Conservation (phyloP, 1,140 invertebrate genomes). For the Geopemphigus sp. region DNA sequence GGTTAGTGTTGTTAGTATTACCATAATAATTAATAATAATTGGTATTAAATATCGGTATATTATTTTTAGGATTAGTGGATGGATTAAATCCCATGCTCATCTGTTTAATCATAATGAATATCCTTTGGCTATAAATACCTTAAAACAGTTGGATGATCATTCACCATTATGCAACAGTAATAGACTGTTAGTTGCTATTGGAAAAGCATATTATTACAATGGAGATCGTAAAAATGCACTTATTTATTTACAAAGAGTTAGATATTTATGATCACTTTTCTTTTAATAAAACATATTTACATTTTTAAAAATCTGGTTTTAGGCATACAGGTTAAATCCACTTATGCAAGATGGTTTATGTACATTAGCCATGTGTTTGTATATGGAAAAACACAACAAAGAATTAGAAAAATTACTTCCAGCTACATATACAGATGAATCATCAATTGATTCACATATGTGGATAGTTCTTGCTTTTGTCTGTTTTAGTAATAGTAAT, state of each 20-base stretch:
- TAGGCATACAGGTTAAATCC: constrained; percentile 17
- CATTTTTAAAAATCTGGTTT: neutral
- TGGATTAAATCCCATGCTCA: constrained; percentile 71
- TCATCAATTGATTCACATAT: constrained; percentile 52
- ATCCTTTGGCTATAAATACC: constrained; percentile 62
- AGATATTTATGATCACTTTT: constrained; percentile 54
- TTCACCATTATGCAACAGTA: constrained; percentile 65
- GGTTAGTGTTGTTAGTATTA: constrained; percentile 56
- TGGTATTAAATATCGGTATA: neutral
- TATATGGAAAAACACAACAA: constrained; percentile 45
- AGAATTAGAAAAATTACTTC: constrained; percentile 48
- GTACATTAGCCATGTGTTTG: constrained; percentile 38
- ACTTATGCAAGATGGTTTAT: constrained; percentile 34
- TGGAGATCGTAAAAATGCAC: constrained; percentile 60
- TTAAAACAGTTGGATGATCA: constrained; percentile 65
- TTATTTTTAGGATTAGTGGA: constrained; percentile 60
- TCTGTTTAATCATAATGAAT: constrained; percentile 63
- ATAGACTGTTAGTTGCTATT: constrained; percentile 64
- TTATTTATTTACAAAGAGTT: constrained; percentile 58
- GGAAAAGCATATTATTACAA: constrained; percentile 68
- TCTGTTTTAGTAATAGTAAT: constrained; percentile 51
- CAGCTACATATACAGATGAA: constrained; percentile 30
- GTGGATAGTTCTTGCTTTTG: constrained; percentile 51
- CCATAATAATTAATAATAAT: neutral
- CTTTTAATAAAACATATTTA: neutral